A percentile compares a stretch with the other conserved stretches of the same genome.
phyloP scores from a whole-genome alignment of 2,888 invertebrate species.

The Habrosyne pyritoides region DNA sequence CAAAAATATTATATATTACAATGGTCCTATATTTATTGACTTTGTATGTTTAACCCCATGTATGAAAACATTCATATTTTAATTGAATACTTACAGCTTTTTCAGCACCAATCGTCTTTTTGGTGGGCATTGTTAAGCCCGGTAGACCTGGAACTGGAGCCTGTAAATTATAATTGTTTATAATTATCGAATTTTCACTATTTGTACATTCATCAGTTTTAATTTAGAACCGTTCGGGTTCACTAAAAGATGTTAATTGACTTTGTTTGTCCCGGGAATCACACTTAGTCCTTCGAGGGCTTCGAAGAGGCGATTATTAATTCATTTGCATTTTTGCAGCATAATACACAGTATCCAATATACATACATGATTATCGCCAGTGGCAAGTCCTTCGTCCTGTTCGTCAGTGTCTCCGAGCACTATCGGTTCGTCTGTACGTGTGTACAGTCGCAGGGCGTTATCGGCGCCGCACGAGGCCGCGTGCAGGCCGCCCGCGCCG shows the following conservation, averaged over 20 bases:
- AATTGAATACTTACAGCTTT: conserved; percentile 87
- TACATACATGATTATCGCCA: conserved; percentile 83
- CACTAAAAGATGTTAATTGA: too few species aligned
- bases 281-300: too few species aligned
- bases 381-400: conserved; percentile 92
- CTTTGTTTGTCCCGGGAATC: too few species aligned
- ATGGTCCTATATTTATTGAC: too few species aligned
- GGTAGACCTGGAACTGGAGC: conserved; percentile 88
- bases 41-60: too few species aligned
- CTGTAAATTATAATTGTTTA: conserved; percentile 35
- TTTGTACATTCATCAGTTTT: too few species aligned
- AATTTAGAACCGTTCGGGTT: too few species aligned
- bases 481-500: conserved; percentile 91
- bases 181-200: not conserved
- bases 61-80: too few species aligned
- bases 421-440: conserved; percentile 93
- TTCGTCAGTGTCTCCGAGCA: conserved; percentile 96
- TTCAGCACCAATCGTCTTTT: conserved; percentile 94
- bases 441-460: conserved; percentile 93
- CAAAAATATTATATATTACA: too few species aligned
- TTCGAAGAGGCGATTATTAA: too few species aligned
- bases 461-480: conserved; percentile 93
- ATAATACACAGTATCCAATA: too few species aligned
- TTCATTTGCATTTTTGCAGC: too few species aligned
- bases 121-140: conserved; percentile 91